Evolutionary conservation across 1,140 invertebrate species (phyloP).

Genomic region (Panagrolaimus sp.): DNA sequence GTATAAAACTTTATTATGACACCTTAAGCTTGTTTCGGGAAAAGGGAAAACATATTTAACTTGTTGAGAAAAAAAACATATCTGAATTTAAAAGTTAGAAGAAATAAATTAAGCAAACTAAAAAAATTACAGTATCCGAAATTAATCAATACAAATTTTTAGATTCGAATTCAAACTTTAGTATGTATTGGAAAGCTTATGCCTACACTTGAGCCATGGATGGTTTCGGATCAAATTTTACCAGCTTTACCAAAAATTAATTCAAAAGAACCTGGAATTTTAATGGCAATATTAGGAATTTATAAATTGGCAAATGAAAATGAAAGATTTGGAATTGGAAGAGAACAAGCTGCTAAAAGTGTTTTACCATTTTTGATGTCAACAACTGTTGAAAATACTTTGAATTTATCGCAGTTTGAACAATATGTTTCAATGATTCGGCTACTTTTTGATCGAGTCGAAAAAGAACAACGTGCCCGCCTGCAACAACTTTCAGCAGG

Average conservation of each 20-base stretch:
- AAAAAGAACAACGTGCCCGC: conserved; percentile 79
- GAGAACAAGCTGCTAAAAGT: conserved; percentile 84
- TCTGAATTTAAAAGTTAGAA: too few species aligned
- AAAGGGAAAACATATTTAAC: too few species aligned
- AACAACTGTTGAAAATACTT: conserved; percentile 80
- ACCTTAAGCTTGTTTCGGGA: too few species aligned
- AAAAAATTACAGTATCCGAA: too few species aligned
- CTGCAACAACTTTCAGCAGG: conserved; percentile 83
- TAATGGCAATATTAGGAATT: conserved; percentile 93
- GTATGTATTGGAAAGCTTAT: conserved; percentile 86
- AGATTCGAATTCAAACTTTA: conserved; percentile 84
- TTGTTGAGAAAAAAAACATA: too few species aligned
- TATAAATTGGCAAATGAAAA: conserved; percentile 83
- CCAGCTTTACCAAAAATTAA: conserved; percentile 85
- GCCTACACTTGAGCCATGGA: conserved; percentile 89
- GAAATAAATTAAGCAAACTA: too few species aligned
- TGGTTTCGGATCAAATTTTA: conserved; percentile 86
- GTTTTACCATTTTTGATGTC: conserved; percentile 91
- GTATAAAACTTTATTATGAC: too few species aligned
- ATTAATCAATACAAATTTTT: conserved; percentile 24
- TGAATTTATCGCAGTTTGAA: conserved; percentile 83
- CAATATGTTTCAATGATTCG: conserved; percentile 77
- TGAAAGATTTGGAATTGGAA: conserved; percentile 84
- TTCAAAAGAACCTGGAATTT: conserved; percentile 82
- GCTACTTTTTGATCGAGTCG: conserved; percentile 80